Evolutionary conservation across 2,888 invertebrate genomes (phyloP).

Genomic region (Macrophya annulata): DNA sequence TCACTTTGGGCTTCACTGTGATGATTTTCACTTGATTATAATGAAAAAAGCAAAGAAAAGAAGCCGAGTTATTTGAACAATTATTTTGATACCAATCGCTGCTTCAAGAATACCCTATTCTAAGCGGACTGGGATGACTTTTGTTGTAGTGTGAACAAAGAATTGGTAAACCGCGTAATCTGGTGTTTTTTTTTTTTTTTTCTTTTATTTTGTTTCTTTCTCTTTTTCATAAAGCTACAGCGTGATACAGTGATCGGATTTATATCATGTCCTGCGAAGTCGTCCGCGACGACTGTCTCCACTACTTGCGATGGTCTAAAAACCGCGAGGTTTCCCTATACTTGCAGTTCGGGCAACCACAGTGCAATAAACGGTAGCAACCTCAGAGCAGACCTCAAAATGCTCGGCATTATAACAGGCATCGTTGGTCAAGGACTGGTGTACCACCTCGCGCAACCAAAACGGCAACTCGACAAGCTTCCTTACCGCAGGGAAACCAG

Average conservation of each 20-base stretch:
- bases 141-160: not conserved
- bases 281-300: constrained; percentile 33
- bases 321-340: constrained; percentile 61
- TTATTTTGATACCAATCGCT: not conserved
- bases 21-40: not conserved
- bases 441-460: constrained; percentile 45
- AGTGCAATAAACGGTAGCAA: constrained; percentile 72
- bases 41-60: not conserved
- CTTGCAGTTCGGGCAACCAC: constrained; percentile 45
- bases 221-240: not conserved
- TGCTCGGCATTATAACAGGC: constrained; percentile 39
- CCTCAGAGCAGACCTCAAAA: constrained; percentile 55
- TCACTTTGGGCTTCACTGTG: not conserved
- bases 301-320: constrained; percentile 43
- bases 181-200: no score
- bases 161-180: not conserved
- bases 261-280: not conserved
- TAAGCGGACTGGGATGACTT: no score
- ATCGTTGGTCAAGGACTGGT: constrained; percentile 60
- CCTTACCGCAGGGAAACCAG: constrained; percentile 50
- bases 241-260: not conserved
- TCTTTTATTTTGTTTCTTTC: no score
- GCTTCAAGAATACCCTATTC: not conserved
- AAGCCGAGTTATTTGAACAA: not conserved
- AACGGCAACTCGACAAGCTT: constrained; percentile 52